Base-by-base conservation (phyloP, 2,797 vertebrate species). In the Mus spretus region DNA sequence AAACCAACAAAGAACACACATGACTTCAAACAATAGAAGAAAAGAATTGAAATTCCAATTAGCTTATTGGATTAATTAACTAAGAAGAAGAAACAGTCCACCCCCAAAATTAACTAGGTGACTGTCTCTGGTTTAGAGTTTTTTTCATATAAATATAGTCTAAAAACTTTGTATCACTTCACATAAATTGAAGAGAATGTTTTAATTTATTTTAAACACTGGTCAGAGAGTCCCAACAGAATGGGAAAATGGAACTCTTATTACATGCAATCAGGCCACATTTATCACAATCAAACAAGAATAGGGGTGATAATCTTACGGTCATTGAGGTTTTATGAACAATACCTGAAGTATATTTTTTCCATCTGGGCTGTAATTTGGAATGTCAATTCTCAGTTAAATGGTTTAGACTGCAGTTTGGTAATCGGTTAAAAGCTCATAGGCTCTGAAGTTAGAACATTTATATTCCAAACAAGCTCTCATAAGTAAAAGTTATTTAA, bases 121-220 rank as follows among this genome's bases (percentile, higher is more conserved):
- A 74, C 14, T 61, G 83, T 75, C 61, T 89, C 65, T 84, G 63
- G 24, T 86, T 13, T 84, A 82, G 85, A 65, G 40, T 47, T 67
- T 50, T 17, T 93, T 95, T 93, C 8, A n/a, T 34, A 74, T n/a
- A 90, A 40, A 89, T 34, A 89, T 9, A 90, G 8, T 15, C 40
- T 94, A 47, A 93, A 90, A 95, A 70, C 79, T 7, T 31, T 61
- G 50, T 61, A 79, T 44, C 63, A 59, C 26, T 57, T 94, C 91
- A 83, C 75, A 78, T 90, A 93, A 93, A 86, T 90, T 37, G 53
- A 84, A 70, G 74, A 70, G 63, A 82, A 37, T 59, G 37, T 12
- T 93, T 96, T 90, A 88, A 57, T 17, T 96, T 96, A 81, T 90
- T 83, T 90, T 96, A 75, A 96, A 83, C 24, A 50, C 9, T 80